Evolutionary conservation across 2,113 vertebrate genomes (phyloP).

Genomic region (Esox niger): DNA sequence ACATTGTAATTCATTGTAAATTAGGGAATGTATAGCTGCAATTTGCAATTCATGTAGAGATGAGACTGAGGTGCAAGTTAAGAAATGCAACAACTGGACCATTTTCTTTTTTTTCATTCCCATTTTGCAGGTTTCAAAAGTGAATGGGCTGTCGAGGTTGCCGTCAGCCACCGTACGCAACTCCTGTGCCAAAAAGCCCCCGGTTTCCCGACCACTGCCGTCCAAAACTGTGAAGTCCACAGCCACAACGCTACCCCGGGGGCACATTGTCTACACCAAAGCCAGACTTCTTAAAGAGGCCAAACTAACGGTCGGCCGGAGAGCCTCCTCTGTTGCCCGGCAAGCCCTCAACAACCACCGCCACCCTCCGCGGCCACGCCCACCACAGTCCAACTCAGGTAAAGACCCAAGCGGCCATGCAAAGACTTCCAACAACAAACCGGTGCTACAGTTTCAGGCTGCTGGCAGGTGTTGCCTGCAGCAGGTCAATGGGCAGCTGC

Average conservation of each 20-base stretch:
- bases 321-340: slow-evolving; percentile 80
- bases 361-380: slow-evolving; percentile 15
- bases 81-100: too few relatives aligned
- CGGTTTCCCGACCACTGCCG: slow-evolving; percentile 65
- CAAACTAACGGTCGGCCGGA: slow-evolving; percentile 84
- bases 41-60: too few relatives aligned
- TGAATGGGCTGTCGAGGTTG: neutral
- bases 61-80: too few relatives aligned
- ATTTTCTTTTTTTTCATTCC: too few relatives aligned
- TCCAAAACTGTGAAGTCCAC: slow-evolving; percentile 94
- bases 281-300: slow-evolving; percentile 91
- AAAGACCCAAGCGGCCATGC: slow-evolving; percentile 88
- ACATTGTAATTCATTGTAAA: too few relatives aligned
- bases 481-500: slow-evolving; percentile 77
- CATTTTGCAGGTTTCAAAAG: slow-evolving; percentile 13
- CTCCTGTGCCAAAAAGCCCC: neutral
- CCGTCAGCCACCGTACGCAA: neutral
- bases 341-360: slow-evolving; percentile 9
- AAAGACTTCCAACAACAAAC: slow-evolving; percentile 80
- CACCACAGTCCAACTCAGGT: slow-evolving; percentile 88
- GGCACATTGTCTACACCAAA: slow-evolving; percentile 93
- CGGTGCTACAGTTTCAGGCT: neutral
- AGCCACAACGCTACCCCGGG: slow-evolving; percentile 83
- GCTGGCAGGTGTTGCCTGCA: slow-evolving; percentile 16
- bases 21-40: too few relatives aligned